Base-by-base conservation (phyloP, 1,140 invertebrate species). In the Diplogasteroides magnus region DNA sequence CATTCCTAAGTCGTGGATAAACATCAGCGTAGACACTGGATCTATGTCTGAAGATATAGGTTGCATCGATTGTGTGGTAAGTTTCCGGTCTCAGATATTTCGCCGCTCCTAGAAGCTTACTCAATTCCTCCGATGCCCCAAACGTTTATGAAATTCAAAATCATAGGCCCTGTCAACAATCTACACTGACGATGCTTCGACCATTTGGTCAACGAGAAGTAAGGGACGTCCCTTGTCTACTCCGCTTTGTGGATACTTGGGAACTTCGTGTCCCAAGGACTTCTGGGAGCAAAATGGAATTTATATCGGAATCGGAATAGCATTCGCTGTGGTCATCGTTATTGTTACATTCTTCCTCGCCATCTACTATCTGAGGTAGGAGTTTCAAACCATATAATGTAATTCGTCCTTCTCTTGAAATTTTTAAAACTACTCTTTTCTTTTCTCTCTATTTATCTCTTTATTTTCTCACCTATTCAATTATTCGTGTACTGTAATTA, bases 241-340 rank as follows among this genome's bases (percentile, higher is more conserved):
- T 55, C 71, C 60, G 15, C 56, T 69, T 19, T 73, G 71, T 60
- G 71, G 71, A 23, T 73, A 64, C 27, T 61, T 31, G 13, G 71
- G 71, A 15, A 58, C 28, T 3, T n/a, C 64, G n/a, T 73, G 71
- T 60, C 71, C 71, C 6, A 56, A 73, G 15, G 28, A 63, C 15
- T 73, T 73, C 28, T 68, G 61, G 62, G 71, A 73, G 58, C 60
- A 69, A 57, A 64, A 69, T 29, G 29, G 48, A 19, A 63, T 65
- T 23, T 60, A 27, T 28, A 32, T 73, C n/a, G 31, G 64, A 15
- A 58, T 73, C 61, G 71, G 61, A 25, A 31, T 48, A 1, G 67
- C 23, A n/a, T 6, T 73, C 13, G 71, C 28, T 13, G 31, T 69
- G 0, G 32, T 69, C 25, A 31, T 73, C 25, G 29, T 73, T 0